Base-by-base conservation (phyloP, 1,140 invertebrate species). In the Zaprionus ornatus region DNA sequence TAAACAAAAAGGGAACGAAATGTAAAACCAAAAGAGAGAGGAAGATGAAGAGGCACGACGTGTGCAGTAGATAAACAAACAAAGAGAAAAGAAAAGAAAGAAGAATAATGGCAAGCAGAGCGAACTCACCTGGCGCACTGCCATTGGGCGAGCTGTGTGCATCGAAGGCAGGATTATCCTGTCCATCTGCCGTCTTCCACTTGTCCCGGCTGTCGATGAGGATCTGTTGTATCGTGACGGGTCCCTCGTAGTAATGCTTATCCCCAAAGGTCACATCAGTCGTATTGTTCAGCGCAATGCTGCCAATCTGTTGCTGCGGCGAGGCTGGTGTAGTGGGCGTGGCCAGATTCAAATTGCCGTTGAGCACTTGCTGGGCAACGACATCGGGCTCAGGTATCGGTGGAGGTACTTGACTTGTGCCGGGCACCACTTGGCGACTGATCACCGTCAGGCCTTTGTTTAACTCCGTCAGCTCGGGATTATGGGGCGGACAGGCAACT, bases 191-290 rank as follows among this genome's bases (percentile, higher is more conserved):
- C 12, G 82, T 7, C 78, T 92, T 92, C 90, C 87, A 91, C 52
- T 92, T 92, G 10, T 92, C 82, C 4, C 91, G 85, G 57, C 76
- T 87, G 45, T 92, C 92, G 35, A 92, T 91, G 13, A 95, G 93
- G 79, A 95, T 93, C 80, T 95, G 95, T 81, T 95, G 95, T 74
- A 95, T 95, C 35, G 95, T 95, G 5, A 95, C 95, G 1, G 95
- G 95, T 17, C 95, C 95, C 67, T 95, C 94, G 82, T 95, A 95
- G 74, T 94, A 94, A 4, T 94, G 95, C 75, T 95, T 95, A 70
- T 95, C 94, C 10, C 95, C 95, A 37, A 95, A 93, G 76, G 95
- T 95, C 4, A 95, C 94, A 71, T 95, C 94, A n/a, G 92, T 93
- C 0, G 95, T 95, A 76, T 95, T 94, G 40, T 91, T 93, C 0